Percentiles rank a stretch among this genome's conserved stretches.
phyloP scores from a whole-genome alignment of 2,888 invertebrate genomes.

The Spodoptera exigua region DNA sequence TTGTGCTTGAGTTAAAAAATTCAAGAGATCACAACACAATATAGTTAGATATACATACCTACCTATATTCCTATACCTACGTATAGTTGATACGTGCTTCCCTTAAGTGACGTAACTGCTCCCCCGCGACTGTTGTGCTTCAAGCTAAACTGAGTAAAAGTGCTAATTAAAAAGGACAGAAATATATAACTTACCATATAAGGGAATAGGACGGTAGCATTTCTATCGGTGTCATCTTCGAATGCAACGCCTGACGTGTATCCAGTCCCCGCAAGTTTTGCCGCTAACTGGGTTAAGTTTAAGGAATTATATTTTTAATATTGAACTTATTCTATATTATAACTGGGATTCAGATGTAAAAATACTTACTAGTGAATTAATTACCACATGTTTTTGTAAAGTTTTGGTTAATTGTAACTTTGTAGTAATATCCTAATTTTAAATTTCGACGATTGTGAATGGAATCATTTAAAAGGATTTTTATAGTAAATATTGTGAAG shows the following conservation, averaged over 20 bases:
- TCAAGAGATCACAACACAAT: slow-evolving; percentile 65
- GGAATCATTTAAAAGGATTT: no score
- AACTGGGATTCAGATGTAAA: no score
- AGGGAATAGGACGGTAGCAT: slow-evolving; percentile 83
- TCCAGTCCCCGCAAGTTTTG: slow-evolving; percentile 77
- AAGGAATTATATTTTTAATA: slow-evolving; percentile 8
- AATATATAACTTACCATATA: slow-evolving; percentile 79
- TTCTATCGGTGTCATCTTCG: slow-evolving; percentile 81
- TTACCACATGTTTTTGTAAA: no score
- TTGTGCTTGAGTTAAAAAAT: slow-evolving; percentile 68
- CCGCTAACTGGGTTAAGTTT: slow-evolving; percentile 27
- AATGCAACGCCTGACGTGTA: slow-evolving; percentile 81
- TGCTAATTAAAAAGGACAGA: slow-evolving; percentile 77
- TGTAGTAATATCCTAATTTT: no score
- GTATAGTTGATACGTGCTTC: slow-evolving; percentile 61
- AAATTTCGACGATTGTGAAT: no score
- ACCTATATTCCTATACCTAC: slow-evolving; percentile 54
- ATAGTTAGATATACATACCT: slow-evolving; percentile 48
- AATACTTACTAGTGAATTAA: no score
- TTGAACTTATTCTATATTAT: no score
- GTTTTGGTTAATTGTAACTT: no score
- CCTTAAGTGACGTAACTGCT: slow-evolving; percentile 80
- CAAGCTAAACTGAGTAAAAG: slow-evolving; percentile 74
- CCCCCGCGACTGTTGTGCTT: slow-evolving; percentile 77
- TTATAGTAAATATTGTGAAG: no score